These are phyloP conservation scores for Acromyrmex charruanus DNA, from an alignment of 1,140 invertebrate genomes.

Conservation along the genomic window DNA sequence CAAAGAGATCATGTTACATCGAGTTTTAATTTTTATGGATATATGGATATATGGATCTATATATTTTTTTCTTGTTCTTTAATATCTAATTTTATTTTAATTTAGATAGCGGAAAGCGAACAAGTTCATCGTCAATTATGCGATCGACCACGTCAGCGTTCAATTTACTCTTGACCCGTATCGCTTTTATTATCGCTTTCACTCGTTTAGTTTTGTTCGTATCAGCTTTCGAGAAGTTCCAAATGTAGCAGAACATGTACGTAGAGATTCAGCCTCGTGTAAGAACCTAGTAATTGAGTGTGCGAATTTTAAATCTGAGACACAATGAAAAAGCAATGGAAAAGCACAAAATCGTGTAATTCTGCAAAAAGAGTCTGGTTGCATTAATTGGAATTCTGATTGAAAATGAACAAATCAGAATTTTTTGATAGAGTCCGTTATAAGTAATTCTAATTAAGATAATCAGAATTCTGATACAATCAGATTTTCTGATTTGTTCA, in stretches of 20 bases:
- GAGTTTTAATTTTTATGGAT: not conserved
- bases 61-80: not conserved
- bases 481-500: no score
- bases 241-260: not conserved
- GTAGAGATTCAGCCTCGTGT: not conserved
- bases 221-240: constrained; percentile 32
- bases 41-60: no score
- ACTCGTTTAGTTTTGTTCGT: constrained; percentile 29
- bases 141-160: constrained; percentile 37
- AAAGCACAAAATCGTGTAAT: no score
- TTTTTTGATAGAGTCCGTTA: no score
- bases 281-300: not conserved
- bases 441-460: no score
- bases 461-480: no score
- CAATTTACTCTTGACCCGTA: constrained; percentile 34
- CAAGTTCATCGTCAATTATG: constrained; percentile 50
- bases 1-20: no score
- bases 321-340: no score
- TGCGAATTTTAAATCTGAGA: no score
- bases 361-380: no score
- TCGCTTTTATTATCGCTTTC: constrained; percentile 56
- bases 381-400: no score
- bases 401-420: no score
- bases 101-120: constrained; percentile 9
- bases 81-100: not conserved